Percentiles rank a stretch among this genome's conserved stretches.
Conservation (phyloP, 2,888 invertebrate species). For the Microdon myrmicae region DNA sequence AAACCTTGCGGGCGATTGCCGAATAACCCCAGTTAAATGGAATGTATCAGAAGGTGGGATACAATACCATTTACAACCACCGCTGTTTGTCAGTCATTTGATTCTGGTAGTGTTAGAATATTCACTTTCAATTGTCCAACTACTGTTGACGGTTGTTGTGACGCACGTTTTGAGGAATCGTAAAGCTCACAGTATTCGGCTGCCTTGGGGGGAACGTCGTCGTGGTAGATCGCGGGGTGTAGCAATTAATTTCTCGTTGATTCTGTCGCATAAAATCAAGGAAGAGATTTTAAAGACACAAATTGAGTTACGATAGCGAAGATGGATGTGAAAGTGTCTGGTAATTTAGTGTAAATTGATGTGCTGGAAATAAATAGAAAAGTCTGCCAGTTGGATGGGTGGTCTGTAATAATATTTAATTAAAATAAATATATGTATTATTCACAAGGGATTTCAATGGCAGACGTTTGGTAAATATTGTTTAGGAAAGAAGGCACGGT, state of each 20-base stretch:
- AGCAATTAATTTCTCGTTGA: conserved; percentile 24
- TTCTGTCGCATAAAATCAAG: neutral
- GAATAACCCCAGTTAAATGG: conserved; percentile 17
- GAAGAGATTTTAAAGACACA: conserved; percentile 2
- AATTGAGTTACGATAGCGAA: neutral
- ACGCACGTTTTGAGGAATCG: too few species aligned
- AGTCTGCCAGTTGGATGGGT: conserved; percentile 15
- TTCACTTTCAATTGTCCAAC: conserved; percentile 22
- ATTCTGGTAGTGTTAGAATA: conserved; percentile 16
- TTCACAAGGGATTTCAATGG: too few species aligned
- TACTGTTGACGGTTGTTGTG: conserved; percentile 2
- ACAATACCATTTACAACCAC: conserved; percentile 13
- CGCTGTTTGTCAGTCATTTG: neutral
- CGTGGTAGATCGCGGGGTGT: conserved; percentile 1
- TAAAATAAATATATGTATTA: conserved; percentile 29
- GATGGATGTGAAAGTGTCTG: conserved; percentile 20
- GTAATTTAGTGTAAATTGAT: conserved; percentile 41
- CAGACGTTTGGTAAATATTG: too few species aligned
- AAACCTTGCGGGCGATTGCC: conserved; percentile 1
- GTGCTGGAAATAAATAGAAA: conserved; percentile 30
- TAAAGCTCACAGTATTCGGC: neutral
- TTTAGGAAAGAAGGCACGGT: too few species aligned
- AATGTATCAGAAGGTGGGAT: conserved; percentile 19
- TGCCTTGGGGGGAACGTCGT: neutral
- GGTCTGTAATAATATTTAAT: conserved; percentile 16